These are phyloP conservation scores for Leucoraja ocellata DNA, from an alignment of 2,797 vertebrate genomes.

Conservation along the genomic window DNA sequence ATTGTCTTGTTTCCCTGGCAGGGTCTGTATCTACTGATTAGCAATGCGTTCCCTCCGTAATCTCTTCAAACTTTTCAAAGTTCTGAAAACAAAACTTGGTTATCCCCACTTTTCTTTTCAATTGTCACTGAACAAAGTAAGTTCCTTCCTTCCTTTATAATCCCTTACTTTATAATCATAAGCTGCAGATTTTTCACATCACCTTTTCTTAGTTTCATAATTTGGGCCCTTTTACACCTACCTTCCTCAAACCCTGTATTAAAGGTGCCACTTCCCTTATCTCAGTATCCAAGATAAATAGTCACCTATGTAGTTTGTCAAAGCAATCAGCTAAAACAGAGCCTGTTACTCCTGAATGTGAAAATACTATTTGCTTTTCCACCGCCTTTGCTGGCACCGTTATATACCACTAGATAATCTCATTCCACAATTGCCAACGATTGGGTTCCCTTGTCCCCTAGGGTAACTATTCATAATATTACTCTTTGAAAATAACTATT, in stretches of 20 bases:
- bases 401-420: background rate
- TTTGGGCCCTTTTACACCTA: background rate
- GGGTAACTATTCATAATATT: background rate
- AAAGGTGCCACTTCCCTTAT: background rate
- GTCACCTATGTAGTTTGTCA: background rate
- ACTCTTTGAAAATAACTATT: constrained; percentile 11
- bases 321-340: background rate
- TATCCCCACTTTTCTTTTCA: background rate
- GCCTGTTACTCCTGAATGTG: background rate
- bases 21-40: background rate
- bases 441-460: background rate
- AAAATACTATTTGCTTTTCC: background rate
- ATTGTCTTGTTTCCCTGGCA: background rate
- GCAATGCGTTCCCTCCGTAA: background rate
- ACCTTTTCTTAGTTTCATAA: background rate
- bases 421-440: background rate
- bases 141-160: background rate
- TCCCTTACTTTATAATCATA: background rate
- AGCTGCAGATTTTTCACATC: background rate
- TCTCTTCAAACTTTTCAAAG: background rate
- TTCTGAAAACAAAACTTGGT: background rate
- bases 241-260: background rate
- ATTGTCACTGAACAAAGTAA: background rate
- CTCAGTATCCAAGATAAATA: background rate
- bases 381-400: background rate